Base-by-base conservation (phyloP, 2,888 invertebrate genomes). In the Synanthedon tipuliformis region DNA sequence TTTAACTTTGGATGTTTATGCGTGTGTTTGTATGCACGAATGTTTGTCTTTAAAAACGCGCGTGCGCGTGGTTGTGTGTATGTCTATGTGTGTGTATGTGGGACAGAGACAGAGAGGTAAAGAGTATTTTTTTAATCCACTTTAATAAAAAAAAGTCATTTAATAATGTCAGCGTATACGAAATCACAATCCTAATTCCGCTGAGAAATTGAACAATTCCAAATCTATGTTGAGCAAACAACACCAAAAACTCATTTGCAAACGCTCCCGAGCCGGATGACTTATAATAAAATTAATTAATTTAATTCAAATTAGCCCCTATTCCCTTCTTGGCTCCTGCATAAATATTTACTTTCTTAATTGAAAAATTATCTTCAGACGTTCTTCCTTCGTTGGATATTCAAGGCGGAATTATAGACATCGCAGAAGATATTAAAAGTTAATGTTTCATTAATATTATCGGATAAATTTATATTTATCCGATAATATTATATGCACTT, bases 311-410 rank as follows among this genome's bases (percentile, higher is more conserved):
- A 73, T 74, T 66, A 64, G 60, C 60, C 61, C 40, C 53, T 54
- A 56, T 58, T 56, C 54, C 58, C 56, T 58, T 51, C 56, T 54
- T 53, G 55, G 59, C 59, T 59, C 60, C 58, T 65, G 68, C 66
- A 70, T 69, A 73, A 71, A 72, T 64, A 71, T 72, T 72, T 73
- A 65, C 65, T 66, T 62, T 65, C 65, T 59, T 71, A 73, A 73
- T 73, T 73, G 69, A 69, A 73, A 73, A 68, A 71, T 68, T 66
- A 69, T 69, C 65, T 50, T 50, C 12, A 40, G 27, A 16, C 27
- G 27, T 40, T 40, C 18, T 15, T 16, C 18, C 8, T 16, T 8
- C 18, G 18, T 49, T 49, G 16, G 18, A 49, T 16, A 16, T 49
- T 45, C 45, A 45, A 45, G 4, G 12, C 12, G n/a, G n/a, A 45